A percentile compares a stretch with the other conserved stretches of the same genome.
These are phyloP conservation scores for Notothenia rossii DNA, from an alignment of 2,113 vertebrate genomes.

Conservation along the genomic window DNA sequence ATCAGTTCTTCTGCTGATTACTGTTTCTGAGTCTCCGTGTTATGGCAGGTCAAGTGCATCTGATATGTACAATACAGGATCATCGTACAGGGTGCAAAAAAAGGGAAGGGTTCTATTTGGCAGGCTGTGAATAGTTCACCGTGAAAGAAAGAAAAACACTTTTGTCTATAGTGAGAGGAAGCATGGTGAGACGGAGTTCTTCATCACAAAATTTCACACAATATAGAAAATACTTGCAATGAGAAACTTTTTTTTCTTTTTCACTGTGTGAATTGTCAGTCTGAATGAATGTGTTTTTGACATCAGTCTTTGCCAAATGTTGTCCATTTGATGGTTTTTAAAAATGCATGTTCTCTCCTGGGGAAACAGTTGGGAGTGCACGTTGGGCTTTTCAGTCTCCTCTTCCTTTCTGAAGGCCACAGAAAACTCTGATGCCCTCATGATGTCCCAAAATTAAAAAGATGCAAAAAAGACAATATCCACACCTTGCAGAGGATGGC, in stretches of 20 bases:
- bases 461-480: conserved; percentile 47
- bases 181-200: conserved; percentile 75
- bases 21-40: conserved; percentile 52
- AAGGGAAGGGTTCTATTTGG: conserved; percentile 78
- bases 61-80: conserved; percentile 84
- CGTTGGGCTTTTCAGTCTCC: conserved; percentile 39
- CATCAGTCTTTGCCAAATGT: conserved; percentile 67
- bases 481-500: conserved; percentile 31
- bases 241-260: conserved; percentile 34
- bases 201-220: conserved; percentile 83
- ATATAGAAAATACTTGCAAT: conserved; percentile 76
- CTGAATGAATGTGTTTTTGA: conserved; percentile 58
- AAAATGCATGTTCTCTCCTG: conserved; percentile 53
- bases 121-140: conserved; percentile 74
- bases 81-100: conserved; percentile 62
- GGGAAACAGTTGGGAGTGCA: conserved; percentile 53
- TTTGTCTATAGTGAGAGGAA: conserved; percentile 73
- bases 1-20: conserved; percentile 55
- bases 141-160: conserved; percentile 49
- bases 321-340: conserved; percentile 71
- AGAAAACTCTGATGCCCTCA: conserved; percentile 49
- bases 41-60: conserved; percentile 73
- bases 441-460: conserved; percentile 60
- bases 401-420: conserved; percentile 51
- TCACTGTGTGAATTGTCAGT: conserved; percentile 58